Percentiles rank a stretch among this genome's conserved stretches.
Conservation (phyloP, 2,113 vertebrate species). For the Cebus imitator region DNA sequence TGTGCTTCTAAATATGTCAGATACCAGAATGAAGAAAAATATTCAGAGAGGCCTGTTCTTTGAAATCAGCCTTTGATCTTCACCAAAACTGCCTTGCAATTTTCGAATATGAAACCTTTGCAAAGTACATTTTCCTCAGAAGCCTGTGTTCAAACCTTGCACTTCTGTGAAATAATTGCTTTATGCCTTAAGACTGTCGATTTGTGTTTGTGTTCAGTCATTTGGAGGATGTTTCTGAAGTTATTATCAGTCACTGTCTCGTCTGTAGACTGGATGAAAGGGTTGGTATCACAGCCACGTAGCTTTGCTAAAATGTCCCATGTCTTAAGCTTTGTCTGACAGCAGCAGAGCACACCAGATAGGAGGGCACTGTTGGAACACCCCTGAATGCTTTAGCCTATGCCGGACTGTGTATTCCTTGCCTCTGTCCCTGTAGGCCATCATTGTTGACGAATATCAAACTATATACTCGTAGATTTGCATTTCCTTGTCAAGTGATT, state of each 20-base stretch:
- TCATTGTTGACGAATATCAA: not conserved
- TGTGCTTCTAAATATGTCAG: not conserved
- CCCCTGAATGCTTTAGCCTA: slow-evolving; percentile 69
- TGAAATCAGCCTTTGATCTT: slow-evolving; percentile 52
- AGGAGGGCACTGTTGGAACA: slow-evolving; percentile 42
- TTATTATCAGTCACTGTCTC: slow-evolving; percentile 63
- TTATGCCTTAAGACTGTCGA: slow-evolving; percentile 63
- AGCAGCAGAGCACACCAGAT: slow-evolving; percentile 72
- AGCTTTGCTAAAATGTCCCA: slow-evolving; percentile 69
- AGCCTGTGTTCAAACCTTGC: slow-evolving; percentile 43
- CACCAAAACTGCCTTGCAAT: slow-evolving; percentile 24
- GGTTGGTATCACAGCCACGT: slow-evolving; percentile 64
- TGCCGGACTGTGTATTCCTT: slow-evolving; percentile 45
- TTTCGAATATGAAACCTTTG: not conserved
- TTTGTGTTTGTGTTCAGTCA: slow-evolving; percentile 58
- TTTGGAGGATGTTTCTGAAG: slow-evolving; percentile 53
- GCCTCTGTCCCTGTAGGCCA: slow-evolving; percentile 21
- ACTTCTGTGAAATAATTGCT: slow-evolving; percentile 54
- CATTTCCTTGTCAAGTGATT: slow-evolving; percentile 43
- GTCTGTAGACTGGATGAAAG: slow-evolving; percentile 69
- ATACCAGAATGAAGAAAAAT: not conserved
- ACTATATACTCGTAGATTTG: not conserved
- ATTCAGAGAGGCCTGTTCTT: slow-evolving; percentile 40
- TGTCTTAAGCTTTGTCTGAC: slow-evolving; percentile 78
- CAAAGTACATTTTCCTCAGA: slow-evolving; percentile 43